These are phyloP conservation scores for Tauraco hartlaubi DNA, from an alignment of 2,797 vertebrate species.

Conservation along the genomic window DNA sequence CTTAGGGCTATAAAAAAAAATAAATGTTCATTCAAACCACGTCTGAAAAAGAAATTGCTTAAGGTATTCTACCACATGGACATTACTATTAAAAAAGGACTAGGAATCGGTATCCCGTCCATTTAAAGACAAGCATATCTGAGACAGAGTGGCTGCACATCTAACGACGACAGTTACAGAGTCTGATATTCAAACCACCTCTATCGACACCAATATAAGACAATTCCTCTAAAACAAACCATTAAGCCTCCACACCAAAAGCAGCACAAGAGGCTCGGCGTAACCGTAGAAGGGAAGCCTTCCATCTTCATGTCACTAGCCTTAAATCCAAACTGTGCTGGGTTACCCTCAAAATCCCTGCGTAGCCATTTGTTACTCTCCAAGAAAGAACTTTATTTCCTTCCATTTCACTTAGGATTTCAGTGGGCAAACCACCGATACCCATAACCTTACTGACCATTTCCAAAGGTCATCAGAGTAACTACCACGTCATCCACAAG, in stretches of 20 bases:
- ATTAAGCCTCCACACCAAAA: neutral
- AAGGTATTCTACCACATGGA: neutral
- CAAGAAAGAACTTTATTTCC: neutral
- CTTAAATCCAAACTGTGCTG: accelerated
- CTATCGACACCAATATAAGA: neutral
- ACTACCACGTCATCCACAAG: neutral
- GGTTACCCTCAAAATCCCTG: neutral
- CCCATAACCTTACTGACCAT: neutral
- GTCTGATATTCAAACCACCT: neutral
- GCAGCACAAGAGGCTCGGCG: neutral
- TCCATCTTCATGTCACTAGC: neutral
- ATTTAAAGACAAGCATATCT: neutral
- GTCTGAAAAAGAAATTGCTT: neutral
- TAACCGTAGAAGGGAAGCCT: neutral
- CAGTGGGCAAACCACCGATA: neutral
- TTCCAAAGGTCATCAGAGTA: neutral
- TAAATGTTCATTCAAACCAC: neutral
- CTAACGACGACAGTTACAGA: neutral
- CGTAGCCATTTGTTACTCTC: neutral
- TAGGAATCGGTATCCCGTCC: neutral
- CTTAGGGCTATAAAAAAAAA: neutral
- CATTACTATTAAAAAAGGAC: neutral
- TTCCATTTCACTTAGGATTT: neutral
- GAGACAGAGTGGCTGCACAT: neutral
- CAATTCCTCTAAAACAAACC: neutral